Percentiles rank a stretch among this genome's conserved stretches.
These are phyloP conservation scores for Phycodurus eques DNA, from an alignment of 2,113 vertebrate species.

Conservation along the genomic window DNA sequence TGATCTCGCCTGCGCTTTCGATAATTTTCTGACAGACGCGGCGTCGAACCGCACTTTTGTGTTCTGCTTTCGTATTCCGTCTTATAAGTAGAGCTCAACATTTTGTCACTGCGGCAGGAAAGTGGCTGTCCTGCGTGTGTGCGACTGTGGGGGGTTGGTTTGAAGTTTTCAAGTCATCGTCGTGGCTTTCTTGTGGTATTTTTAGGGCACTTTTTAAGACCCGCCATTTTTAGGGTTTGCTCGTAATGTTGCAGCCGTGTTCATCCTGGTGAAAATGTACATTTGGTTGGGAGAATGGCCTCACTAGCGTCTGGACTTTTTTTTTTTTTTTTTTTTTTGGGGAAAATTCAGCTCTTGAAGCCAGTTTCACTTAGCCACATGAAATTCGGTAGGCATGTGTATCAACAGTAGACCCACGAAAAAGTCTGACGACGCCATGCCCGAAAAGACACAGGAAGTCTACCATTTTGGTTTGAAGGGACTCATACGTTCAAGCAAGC, in stretches of 20 bases:
- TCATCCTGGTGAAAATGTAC: neutral
- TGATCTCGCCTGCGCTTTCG: conserved; percentile 62
- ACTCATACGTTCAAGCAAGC: too few species aligned
- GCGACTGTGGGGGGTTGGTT: neutral
- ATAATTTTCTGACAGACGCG: conserved; percentile 77
- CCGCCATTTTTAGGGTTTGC: neutral
- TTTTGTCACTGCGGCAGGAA: conserved; percentile 60
- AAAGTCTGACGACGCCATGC: too few species aligned
- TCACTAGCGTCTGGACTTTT: too few species aligned
- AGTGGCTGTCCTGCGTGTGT: conserved; percentile 46
- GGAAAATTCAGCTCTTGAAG: too few species aligned
- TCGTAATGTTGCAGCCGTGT: neutral
- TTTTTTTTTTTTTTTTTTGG: too few species aligned
- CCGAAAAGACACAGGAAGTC: too few species aligned
- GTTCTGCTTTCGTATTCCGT: conserved; percentile 43
- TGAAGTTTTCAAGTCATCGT: conserved; percentile 61
- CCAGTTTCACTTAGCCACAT: too few species aligned
- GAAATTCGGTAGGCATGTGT: too few species aligned
- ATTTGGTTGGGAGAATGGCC: too few species aligned
- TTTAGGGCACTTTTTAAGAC: neutral
- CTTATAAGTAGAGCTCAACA: conserved; percentile 61
- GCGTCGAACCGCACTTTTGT: conserved; percentile 37
- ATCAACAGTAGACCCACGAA: too few species aligned
- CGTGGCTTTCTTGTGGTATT: neutral
- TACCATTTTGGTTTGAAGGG: too few species aligned